Conservation (phyloP, 2,797 vertebrate species). For the Pteronotus mesoamericanus region DNA sequence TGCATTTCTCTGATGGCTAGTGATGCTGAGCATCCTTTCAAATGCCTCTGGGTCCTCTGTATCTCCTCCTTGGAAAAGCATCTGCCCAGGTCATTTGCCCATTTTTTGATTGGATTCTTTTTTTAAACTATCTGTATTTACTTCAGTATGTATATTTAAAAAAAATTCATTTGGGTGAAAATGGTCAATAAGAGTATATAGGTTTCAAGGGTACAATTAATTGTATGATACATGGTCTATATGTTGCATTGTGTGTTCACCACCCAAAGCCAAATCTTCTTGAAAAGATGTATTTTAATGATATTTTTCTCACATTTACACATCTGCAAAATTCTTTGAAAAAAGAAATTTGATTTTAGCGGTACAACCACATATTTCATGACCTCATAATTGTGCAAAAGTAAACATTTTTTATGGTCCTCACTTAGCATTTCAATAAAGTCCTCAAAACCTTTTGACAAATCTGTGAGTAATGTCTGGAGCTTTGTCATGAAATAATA, state of each 20-base stretch:
- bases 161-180: background rate
- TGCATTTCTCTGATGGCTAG: too few relatives aligned
- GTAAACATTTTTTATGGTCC: background rate
- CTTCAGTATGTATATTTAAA: background rate
- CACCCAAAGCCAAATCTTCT: background rate
- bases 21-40: too few relatives aligned
- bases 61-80: too few relatives aligned
- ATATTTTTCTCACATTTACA: background rate
- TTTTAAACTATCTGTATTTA: background rate
- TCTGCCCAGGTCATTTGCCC: too few relatives aligned
- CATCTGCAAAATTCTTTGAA: background rate
- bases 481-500: background rate
- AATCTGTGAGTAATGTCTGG: background rate
- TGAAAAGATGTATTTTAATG: background rate
- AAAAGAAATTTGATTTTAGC: background rate
- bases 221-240: background rate
- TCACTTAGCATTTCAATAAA: conserved; percentile 40
- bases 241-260: background rate
- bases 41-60: too few relatives aligned
- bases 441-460: conserved; percentile 41
- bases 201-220: background rate
- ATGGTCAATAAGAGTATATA: background rate
- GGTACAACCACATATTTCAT: conserved; percentile 37
- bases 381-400: conserved; percentile 5
- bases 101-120: background rate